These are phyloP conservation scores for Lampris incognitus DNA, from an alignment of 2,113 vertebrate species.

Conservation along the genomic window DNA sequence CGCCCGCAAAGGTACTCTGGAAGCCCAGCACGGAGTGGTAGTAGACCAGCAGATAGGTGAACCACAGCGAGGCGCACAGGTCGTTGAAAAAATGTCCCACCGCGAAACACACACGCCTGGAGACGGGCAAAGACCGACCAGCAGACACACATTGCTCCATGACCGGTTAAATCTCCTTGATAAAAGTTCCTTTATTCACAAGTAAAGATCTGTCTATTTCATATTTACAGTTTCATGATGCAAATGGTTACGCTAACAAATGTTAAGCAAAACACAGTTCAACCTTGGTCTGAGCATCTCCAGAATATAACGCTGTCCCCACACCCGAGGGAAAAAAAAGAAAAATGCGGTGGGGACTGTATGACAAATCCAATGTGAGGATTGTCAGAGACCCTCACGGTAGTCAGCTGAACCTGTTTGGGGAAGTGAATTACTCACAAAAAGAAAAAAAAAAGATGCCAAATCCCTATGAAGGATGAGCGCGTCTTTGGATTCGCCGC, in stretches of 20 bases:
- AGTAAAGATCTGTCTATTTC: constrained; percentile 59
- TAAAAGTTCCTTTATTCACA: constrained; percentile 71
- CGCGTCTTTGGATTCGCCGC: neutral
- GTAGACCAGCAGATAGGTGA: constrained; percentile 88
- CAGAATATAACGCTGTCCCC: neutral
- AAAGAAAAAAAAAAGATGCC: neutral
- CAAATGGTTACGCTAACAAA: constrained; percentile 58
- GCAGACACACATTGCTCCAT: constrained; percentile 57
- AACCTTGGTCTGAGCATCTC: constrained; percentile 49
- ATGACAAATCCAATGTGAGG: constrained; percentile 38
- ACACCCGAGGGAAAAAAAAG: too few species aligned
- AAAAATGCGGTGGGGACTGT: constrained; percentile 8
- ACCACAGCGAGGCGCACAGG: constrained; percentile 89
- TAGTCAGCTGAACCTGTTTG: constrained; percentile 42
- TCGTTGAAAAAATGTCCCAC: constrained; percentile 88
- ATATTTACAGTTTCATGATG: constrained; percentile 70
- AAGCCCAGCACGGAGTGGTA: constrained; percentile 85
- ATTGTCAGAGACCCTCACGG: constrained; percentile 37
- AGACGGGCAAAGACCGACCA: constrained; percentile 57
- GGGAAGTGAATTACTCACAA: constrained; percentile 5
- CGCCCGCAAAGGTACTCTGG: constrained; percentile 78
- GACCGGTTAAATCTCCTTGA: constrained; percentile 43
- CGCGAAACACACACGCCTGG: constrained; percentile 79
- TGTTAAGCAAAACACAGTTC: constrained; percentile 52
- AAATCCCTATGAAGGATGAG: neutral